These are phyloP conservation scores for Delia radicum DNA, from an alignment of 1,140 invertebrate genomes.

Conservation along the genomic window DNA sequence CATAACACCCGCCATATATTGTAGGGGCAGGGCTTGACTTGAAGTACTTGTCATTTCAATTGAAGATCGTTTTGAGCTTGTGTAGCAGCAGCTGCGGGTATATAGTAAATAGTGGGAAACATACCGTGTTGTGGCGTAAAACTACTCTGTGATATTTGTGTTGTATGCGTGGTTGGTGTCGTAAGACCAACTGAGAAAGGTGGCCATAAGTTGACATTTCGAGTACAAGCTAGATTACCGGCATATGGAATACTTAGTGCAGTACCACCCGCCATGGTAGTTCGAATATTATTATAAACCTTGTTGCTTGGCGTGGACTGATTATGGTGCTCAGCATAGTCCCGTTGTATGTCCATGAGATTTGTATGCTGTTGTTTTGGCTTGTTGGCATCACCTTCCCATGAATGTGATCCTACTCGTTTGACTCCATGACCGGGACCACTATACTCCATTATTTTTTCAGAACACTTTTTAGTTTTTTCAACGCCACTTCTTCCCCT, in stretches of 20 bases:
- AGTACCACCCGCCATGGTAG: not conserved
- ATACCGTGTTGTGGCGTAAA: constrained; percentile 42
- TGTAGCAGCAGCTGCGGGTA: constrained; percentile 51
- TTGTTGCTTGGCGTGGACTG: not conserved
- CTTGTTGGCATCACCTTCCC: constrained; percentile 61
- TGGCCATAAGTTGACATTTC: constrained; percentile 62
- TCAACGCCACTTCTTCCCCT: constrained; percentile 59
- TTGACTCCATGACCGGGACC: constrained; percentile 59
- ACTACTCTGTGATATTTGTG: constrained; percentile 44
- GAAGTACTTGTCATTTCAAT: constrained; percentile 35
- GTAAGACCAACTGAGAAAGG: constrained; percentile 62
- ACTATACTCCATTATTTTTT: constrained; percentile 44
- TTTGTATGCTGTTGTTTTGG: constrained; percentile 58
- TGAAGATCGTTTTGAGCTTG: not conserved
- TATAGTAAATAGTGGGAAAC: constrained; percentile 61
- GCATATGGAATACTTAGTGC: constrained; percentile 15
- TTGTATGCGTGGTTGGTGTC: constrained; percentile 40
- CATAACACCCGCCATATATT: constrained; percentile 62
- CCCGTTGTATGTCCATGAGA: constrained; percentile 24
- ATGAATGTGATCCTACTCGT: constrained; percentile 60
- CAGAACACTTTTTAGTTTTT: constrained; percentile 52
- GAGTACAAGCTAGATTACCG: constrained; percentile 30
- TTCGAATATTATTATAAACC: constrained; percentile 22
- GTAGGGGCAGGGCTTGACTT: constrained; percentile 45
- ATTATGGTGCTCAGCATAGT: constrained; percentile 29